These are phyloP conservation scores for Engystomops pustulosus DNA, from an alignment of 2,113 vertebrate species.

Conservation along the genomic window DNA sequence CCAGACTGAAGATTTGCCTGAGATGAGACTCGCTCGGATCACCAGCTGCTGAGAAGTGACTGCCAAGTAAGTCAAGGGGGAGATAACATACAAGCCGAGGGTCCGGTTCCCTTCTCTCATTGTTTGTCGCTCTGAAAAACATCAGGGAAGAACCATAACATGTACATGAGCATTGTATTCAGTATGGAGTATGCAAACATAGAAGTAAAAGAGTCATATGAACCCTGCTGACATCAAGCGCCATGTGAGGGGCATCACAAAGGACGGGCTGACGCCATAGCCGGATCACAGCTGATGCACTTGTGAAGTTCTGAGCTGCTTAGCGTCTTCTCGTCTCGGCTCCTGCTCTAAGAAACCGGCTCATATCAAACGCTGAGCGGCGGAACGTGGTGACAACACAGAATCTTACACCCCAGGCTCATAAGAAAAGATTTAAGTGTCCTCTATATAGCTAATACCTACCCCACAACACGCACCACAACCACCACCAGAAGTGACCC, in stretches of 20 bases:
- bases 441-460: not conserved
- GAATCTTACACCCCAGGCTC: not conserved
- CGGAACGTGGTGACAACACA: not conserved
- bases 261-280: slow-evolving; percentile 6
- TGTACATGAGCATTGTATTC: slow-evolving; percentile 18
- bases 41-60: slow-evolving; percentile 35
- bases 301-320: slow-evolving; percentile 12
- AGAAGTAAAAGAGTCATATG: slow-evolving; percentile 24
- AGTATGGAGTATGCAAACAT: not conserved
- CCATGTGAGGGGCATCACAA: not conserved
- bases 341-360: not conserved
- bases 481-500: not conserved
- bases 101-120: slow-evolving; percentile 31
- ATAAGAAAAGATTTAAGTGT: not conserved
- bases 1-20: slow-evolving; percentile 36
- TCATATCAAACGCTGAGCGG: not conserved
- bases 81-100: slow-evolving; percentile 28
- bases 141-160: slow-evolving; percentile 2
- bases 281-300: not conserved
- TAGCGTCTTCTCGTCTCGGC: not conserved
- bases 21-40: slow-evolving; percentile 34
- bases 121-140: slow-evolving; percentile 8
- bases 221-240: slow-evolving; percentile 23
- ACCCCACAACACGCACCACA: too few relatives aligned
- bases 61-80: slow-evolving; percentile 48